A percentile compares a stretch with the other conserved stretches of the same genome.
These are phyloP conservation scores for Myoxocephalus aenaeus DNA, from an alignment of 2,797 vertebrate species.

Conservation along the genomic window DNA sequence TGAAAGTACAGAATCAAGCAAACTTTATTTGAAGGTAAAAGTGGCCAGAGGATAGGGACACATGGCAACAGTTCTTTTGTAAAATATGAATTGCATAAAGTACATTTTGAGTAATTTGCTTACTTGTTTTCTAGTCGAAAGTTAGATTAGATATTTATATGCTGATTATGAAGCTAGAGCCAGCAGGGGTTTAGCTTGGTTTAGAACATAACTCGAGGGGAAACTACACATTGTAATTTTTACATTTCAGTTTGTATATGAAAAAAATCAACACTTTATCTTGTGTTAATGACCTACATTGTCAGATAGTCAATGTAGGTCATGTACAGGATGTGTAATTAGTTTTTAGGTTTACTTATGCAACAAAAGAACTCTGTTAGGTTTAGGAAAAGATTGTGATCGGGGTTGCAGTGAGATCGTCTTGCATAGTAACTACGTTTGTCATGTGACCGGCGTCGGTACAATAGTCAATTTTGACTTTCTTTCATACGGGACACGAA, in stretches of 20 bases:
- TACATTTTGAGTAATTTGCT: neutral
- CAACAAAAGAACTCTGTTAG: no score
- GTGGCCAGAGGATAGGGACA: neutral
- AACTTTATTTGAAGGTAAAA: neutral
- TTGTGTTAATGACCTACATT: no score
- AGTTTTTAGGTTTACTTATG: no score
- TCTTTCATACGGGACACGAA: no score
- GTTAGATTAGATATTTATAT: neutral
- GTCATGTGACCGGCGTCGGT: no score
- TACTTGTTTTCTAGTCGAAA: neutral
- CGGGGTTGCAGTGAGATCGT: no score
- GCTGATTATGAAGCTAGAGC: neutral
- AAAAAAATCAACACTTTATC: neutral
- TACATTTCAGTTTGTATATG: neutral
- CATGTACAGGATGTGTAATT: no score
- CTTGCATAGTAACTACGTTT: no score
- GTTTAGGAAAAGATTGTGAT: no score
- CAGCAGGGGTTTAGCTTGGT: neutral
- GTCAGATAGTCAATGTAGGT: no score
- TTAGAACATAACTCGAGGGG: neutral
- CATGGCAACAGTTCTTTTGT: neutral
- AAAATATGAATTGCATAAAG: neutral
- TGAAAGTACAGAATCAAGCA: neutral
- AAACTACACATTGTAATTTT: neutral
- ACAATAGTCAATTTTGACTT: no score